These are phyloP conservation scores for Cantharis nigra DNA, from an alignment of 2,888 invertebrate species.

Conservation along the genomic window DNA sequence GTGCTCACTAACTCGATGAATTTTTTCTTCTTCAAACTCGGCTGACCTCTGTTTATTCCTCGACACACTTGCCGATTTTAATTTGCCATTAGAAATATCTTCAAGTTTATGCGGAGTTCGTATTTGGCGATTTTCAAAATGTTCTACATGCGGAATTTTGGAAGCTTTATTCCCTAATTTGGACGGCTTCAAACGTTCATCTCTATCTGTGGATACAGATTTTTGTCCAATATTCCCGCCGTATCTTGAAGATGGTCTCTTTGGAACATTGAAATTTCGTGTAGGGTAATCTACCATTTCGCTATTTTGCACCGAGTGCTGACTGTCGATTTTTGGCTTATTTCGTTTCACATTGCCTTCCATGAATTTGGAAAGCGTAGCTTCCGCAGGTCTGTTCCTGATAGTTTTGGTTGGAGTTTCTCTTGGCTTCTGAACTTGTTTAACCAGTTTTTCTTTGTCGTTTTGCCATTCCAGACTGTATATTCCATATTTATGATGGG, in stretches of 20 bases:
- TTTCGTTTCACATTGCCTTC: not conserved
- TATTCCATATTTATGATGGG: constrained; percentile 57
- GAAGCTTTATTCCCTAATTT: not conserved
- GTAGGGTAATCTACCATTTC: not conserved
- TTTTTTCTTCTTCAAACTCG: not conserved
- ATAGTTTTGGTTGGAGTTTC: not conserved
- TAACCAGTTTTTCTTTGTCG: constrained; percentile 33
- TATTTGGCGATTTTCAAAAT: not conserved
- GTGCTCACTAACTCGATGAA: not conserved
- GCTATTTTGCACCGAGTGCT: not conserved
- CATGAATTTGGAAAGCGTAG: not conserved
- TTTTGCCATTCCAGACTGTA: constrained; percentile 54
- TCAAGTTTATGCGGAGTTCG: not conserved
- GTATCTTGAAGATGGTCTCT: not conserved
- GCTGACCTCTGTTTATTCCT: not conserved
- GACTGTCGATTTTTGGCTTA: not conserved
- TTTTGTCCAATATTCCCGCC: not conserved
- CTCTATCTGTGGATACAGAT: not conserved
- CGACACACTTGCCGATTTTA: not conserved
- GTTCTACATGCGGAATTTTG: not conserved
- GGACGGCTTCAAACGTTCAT: not conserved
- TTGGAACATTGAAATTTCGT: not conserved
- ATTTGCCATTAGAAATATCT: not conserved
- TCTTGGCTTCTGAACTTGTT: constrained; percentile 3
- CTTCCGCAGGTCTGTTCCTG: not conserved